Evolutionary conservation across 2,113 vertebrate species (phyloP).

Genomic region (Limnothrissa miodon): DNA sequence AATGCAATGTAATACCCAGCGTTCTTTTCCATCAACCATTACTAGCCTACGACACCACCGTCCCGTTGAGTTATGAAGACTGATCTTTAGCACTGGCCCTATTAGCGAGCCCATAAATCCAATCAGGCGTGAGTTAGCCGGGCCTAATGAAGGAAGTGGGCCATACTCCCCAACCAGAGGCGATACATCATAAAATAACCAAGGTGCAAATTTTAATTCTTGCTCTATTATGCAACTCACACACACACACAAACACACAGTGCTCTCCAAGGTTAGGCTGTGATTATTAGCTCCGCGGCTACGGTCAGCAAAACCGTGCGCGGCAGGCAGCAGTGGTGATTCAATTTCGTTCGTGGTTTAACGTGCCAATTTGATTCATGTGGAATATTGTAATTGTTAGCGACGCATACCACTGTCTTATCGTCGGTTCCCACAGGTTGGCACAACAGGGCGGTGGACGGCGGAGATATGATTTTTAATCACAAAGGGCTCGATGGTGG

Average conservation of each 20-base stretch:
- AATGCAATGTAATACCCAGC: neutral
- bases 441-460: neutral
- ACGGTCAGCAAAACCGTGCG: neutral
- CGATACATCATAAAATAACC: conserved; percentile 3
- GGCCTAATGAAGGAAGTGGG: neutral
- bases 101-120: conserved; percentile 25
- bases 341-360: neutral
- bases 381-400: conserved; percentile 1
- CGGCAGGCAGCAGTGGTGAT: neutral
- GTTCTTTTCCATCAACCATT: neutral
- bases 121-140: conserved; percentile 24
- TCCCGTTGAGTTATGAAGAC: neutral
- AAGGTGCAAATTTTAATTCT: conserved; percentile 11
- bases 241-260: conserved; percentile 1
- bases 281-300: neutral
- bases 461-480: conserved; percentile 10
- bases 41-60: neutral
- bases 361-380: conserved; percentile 18
- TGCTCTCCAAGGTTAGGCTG: conserved; percentile 23
- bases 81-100: neutral
- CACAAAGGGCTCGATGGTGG: conserved; percentile 1
- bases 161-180: neutral
- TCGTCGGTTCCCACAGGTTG: conserved; percentile 2
- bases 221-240: neutral
- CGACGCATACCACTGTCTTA: conserved; percentile 7